Percentiles rank a stretch among this genome's conserved stretches.
phyloP scores from a whole-genome alignment of 2,113 vertebrate species.

The Hipposideros armiger region DNA sequence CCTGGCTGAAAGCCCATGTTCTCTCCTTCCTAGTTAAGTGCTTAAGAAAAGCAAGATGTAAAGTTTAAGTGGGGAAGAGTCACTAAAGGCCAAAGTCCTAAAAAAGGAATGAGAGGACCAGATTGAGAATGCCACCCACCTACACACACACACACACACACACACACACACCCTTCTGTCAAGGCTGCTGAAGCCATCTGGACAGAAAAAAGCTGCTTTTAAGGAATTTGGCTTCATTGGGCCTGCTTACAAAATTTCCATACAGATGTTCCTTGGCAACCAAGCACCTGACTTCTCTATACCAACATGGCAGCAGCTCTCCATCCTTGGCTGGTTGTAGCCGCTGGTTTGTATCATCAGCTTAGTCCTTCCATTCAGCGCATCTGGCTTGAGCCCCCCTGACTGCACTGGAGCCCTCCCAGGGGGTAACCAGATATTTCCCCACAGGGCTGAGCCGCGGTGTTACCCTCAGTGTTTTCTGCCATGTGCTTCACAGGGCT shows the following conservation, averaged over 20 bases:
- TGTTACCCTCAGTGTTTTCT: fast-evolving
- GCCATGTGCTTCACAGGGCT: neutral
- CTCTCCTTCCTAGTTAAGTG: neutral
- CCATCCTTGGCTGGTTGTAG: neutral
- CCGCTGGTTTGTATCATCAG: neutral
- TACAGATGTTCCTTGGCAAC: slow-evolving; percentile 35
- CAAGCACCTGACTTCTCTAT: neutral
- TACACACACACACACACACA: neutral
- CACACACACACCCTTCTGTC: slow-evolving; percentile 45
- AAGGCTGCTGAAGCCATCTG: slow-evolving; percentile 70
- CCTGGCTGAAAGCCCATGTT: neutral
- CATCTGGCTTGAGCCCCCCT: neutral
- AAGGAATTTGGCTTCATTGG: slow-evolving; percentile 69
- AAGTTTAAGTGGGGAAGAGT: slow-evolving; percentile 32
- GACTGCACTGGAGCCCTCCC: neutral
- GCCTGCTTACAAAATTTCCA: neutral
- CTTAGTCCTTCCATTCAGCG: neutral
- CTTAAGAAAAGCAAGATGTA: slow-evolving; percentile 3
- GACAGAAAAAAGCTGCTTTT: slow-evolving; percentile 63
- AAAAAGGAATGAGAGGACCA: slow-evolving; percentile 49
- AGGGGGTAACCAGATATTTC: neutral
- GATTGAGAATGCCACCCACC: slow-evolving; percentile 53
- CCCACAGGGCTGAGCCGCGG: fast-evolving
- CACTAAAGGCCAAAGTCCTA: slow-evolving; percentile 40
- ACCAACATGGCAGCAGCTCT: neutral